Evolutionary conservation across 2,113 vertebrate genomes (phyloP).

Genomic region (Lucifuga dentata): DNA sequence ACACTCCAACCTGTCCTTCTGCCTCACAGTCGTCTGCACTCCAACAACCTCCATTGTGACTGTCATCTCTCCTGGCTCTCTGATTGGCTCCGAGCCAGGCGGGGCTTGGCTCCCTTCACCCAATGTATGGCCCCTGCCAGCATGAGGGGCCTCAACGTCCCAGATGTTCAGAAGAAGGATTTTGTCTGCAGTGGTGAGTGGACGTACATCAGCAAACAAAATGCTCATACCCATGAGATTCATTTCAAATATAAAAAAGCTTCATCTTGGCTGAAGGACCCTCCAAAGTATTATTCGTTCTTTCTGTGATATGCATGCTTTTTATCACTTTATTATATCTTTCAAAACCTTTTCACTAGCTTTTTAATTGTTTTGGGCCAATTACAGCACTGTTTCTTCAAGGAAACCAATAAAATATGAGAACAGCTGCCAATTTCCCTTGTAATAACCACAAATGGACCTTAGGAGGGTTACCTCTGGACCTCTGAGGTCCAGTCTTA

Average conservation of each 20-base stretch:
- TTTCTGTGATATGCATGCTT: background rate
- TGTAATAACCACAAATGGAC: background rate
- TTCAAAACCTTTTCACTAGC: no score
- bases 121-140: slow-evolving; percentile 96
- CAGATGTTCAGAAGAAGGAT: slow-evolving; percentile 97
- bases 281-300: background rate
- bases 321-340: background rate
- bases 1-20: slow-evolving; percentile 1
- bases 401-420: background rate
- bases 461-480: no score
- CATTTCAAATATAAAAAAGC: background rate
- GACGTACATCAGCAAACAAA: background rate
- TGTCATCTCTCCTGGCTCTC: slow-evolving; percentile 98
- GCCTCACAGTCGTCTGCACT: slow-evolving; percentile 91
- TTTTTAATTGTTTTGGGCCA: no score
- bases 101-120: slow-evolving; percentile 94
- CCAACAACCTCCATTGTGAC: slow-evolving; percentile 96
- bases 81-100: slow-evolving; percentile 94
- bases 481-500: no score
- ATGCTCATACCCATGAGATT: background rate
- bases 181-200: slow-evolving; percentile 92
- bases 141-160: slow-evolving; percentile 95
- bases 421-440: background rate
- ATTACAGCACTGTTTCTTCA: background rate
- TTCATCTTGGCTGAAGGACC: background rate